Percentiles rank a stretch among this genome's conserved stretches.
Evolutionary conservation across 2,888 invertebrate species (phyloP).

Genomic region (Barypeithes pellucidus): DNA sequence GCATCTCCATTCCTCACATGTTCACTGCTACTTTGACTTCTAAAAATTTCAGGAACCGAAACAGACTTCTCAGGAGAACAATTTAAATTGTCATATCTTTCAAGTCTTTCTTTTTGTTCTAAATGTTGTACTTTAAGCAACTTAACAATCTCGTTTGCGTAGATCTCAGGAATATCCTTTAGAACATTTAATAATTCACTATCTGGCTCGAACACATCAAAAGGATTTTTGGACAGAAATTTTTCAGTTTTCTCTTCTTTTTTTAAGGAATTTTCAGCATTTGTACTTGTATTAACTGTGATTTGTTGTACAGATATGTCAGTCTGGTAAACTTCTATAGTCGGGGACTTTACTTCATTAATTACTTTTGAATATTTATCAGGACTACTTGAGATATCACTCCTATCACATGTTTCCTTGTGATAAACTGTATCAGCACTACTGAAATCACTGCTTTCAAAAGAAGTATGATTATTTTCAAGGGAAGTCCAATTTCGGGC

Average conservation of each 20-base stretch:
- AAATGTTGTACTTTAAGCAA: conserved; percentile 61
- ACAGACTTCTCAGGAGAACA: conserved; percentile 11
- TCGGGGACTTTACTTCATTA: conserved; percentile 53
- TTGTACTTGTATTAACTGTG: conserved; percentile 57
- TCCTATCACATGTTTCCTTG: conserved; percentile 25
- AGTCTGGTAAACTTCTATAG: conserved; percentile 62
- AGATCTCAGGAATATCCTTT: conserved; percentile 61
- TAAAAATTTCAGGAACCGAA: conserved; percentile 18
- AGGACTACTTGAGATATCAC: conserved; percentile 27
- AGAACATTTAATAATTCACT: conserved; percentile 58
- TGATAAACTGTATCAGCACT: conserved; percentile 56
- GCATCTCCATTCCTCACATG: conserved; percentile 11
- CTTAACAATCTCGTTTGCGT: conserved; percentile 63
- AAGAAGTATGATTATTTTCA: conserved; percentile 55
- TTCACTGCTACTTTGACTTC: conserved; percentile 4
- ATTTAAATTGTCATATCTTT: conserved; percentile 47
- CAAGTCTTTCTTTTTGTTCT: conserved; percentile 55
- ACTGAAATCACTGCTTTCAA: conserved; percentile 56
- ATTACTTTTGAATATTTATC: conserved; percentile 34
- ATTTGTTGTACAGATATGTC: conserved; percentile 63
- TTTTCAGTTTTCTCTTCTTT: conserved; percentile 38
- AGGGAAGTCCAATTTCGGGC: conserved; percentile 54
- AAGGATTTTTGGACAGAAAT: conserved; percentile 50
- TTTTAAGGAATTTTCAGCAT: conserved; percentile 30
- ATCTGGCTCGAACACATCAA: conserved; percentile 56